Percentiles rank a stretch among this genome's conserved stretches.
Evolutionary conservation across 2,113 vertebrate species (phyloP).

Genomic region (Sorex araneus): DNA sequence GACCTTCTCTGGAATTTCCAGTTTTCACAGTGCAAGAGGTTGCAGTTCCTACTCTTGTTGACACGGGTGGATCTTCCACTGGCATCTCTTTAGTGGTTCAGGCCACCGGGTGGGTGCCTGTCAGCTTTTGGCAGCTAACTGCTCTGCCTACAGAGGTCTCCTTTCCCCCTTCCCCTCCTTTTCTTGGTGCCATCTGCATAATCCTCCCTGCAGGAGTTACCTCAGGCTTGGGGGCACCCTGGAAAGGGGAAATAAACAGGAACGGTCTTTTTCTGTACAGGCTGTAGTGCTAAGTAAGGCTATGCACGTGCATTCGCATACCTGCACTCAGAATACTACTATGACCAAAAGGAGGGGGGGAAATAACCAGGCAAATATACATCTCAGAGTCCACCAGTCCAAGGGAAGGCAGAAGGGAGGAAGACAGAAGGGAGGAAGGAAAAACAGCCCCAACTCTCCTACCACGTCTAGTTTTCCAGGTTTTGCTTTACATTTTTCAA

Average conservation of each 20-base stretch:
- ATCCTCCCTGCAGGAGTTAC: constrained; percentile 72
- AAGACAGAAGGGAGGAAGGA: constrained; percentile 63
- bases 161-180: constrained; percentile 12
- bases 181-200: constrained; percentile 6
- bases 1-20: neutral
- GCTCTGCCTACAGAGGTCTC: constrained; percentile 68
- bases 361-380: neutral
- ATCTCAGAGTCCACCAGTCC: neutral
- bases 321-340: neutral
- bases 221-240: neutral
- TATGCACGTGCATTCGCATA: neutral
- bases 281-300: neutral
- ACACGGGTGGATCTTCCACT: neutral
- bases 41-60: neutral
- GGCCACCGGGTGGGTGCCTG: constrained; percentile 7
- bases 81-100: neutral
- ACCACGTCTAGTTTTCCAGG: constrained; percentile 54
- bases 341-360: neutral
- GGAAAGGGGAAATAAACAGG: no score
- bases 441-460: constrained; percentile 68
- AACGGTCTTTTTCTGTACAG: no score
- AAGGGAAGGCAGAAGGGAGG: constrained; percentile 69
- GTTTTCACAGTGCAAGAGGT: neutral
- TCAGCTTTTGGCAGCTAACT: constrained; percentile 74
- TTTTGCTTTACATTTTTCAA: neutral